These are phyloP conservation scores for Diarsia dahlii DNA, from an alignment of 2,888 invertebrate species.

Conservation along the genomic window DNA sequence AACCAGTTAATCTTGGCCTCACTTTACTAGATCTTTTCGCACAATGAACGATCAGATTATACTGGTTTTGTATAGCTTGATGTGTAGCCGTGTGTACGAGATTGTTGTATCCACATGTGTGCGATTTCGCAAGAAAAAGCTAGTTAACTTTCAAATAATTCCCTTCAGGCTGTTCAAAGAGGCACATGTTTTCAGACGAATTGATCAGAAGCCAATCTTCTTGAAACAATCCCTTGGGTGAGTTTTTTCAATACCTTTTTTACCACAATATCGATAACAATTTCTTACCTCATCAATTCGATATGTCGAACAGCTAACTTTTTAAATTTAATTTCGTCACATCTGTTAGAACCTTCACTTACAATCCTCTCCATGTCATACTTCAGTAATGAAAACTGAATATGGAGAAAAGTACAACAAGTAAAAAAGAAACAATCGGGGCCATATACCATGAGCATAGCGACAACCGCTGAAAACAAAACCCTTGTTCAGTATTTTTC, in stretches of 20 bases:
- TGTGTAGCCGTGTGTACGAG: too few species aligned
- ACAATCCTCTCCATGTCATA: conserved; percentile 51
- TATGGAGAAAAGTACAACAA: conserved; percentile 53
- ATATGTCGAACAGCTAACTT: conserved; percentile 44
- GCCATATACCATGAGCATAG: conserved; percentile 37
- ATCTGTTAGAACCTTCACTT: conserved; percentile 1
- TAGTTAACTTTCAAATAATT: not conserved
- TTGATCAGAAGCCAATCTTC: not conserved
- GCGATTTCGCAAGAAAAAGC: not conserved
- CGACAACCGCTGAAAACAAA: conserved; percentile 27
- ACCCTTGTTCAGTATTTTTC: not conserved
- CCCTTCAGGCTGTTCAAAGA: too few species aligned
- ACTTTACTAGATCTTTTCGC: too few species aligned
- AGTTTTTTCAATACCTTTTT: not conserved
- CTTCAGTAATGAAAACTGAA: conserved; percentile 46
- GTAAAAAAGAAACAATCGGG: conserved; percentile 57
- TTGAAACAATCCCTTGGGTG: not conserved
- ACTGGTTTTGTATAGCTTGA: too few species aligned
- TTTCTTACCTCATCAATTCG: conserved; percentile 50
- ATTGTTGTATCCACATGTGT: not conserved
- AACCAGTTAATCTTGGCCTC: too few species aligned
- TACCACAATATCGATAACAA: not conserved
- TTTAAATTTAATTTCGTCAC: conserved; percentile 30
- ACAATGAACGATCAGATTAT: too few species aligned
- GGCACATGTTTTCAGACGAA: not conserved